Percentiles rank a stretch among this genome's conserved stretches.
Conservation (phyloP, 1,140 invertebrate genomes). For the Brachionus paranguensis region DNA sequence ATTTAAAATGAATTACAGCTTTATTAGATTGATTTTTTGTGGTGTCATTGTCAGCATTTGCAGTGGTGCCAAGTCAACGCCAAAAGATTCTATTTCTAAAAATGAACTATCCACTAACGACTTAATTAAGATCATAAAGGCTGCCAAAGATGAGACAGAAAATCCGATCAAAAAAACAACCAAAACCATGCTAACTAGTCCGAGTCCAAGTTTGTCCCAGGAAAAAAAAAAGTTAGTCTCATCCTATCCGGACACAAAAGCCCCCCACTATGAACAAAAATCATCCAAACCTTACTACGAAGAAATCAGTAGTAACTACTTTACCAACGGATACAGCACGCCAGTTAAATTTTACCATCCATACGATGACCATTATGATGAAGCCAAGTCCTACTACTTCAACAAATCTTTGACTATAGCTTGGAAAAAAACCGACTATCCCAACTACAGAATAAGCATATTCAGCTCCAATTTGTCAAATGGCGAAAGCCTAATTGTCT, state of each 20-base stretch:
- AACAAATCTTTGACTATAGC: background rate
- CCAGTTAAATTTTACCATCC: background rate
- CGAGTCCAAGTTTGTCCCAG: background rate
- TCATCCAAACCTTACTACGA: background rate
- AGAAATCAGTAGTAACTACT: background rate
- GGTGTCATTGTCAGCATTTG: background rate
- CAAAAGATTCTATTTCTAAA: background rate
- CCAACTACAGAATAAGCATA: background rate
- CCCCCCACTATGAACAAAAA: background rate
- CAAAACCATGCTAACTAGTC: background rate
- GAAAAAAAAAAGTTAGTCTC: background rate
- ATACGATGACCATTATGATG: background rate
- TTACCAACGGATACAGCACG: background rate
- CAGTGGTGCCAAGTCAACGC: background rate
- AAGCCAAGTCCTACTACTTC: background rate
- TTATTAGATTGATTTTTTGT: background rate
- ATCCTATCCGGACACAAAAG: background rate
- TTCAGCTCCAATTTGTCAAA: background rate
- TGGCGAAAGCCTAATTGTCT: background rate
- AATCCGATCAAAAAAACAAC: background rate
- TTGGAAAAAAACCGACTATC: background rate
- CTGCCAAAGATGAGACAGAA: background rate
- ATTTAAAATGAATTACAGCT: background rate
- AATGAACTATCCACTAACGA: background rate
- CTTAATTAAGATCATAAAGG: background rate